Conservation (phyloP, 2,888 invertebrate species). For the Patella pellucida region DNA sequence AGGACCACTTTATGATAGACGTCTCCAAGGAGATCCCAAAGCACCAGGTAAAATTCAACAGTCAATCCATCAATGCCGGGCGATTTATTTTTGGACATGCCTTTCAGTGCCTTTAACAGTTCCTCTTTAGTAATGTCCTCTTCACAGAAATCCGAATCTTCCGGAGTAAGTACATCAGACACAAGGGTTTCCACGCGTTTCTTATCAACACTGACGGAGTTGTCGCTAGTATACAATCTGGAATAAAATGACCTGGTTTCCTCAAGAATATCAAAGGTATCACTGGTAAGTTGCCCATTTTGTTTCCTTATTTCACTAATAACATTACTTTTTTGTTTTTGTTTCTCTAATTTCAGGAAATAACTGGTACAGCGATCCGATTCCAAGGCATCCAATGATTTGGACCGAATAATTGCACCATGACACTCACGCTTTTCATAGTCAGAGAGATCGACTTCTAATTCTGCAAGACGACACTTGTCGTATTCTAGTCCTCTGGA, state of each 20-base stretch:
- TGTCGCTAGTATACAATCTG: constrained; percentile 11
- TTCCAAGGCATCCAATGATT: too few species aligned
- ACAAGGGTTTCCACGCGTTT: not conserved
- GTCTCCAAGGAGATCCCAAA: constrained; percentile 30
- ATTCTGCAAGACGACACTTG: too few species aligned
- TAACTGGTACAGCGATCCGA: constrained; percentile 3
- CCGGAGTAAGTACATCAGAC: not conserved
- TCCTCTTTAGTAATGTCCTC: constrained; percentile 16
- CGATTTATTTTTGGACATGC: constrained; percentile 32
- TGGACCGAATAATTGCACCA: too few species aligned
- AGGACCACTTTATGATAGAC: constrained; percentile 23
- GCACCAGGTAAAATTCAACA: constrained; percentile 37
- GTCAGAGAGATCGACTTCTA: too few species aligned
- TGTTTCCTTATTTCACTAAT: constrained; percentile 5
- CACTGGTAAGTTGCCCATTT: not conserved
- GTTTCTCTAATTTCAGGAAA: constrained; percentile 20
- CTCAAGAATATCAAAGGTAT: constrained; percentile 14
- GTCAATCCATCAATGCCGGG: constrained; percentile 41
- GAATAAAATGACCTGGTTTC: constrained; percentile 13
- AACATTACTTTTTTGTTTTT: constrained; percentile 14
- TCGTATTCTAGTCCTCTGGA: not conserved
- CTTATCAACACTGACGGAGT: constrained; percentile 6
- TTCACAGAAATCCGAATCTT: not conserved
- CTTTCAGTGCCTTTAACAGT: constrained; percentile 19
- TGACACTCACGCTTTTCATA: too few species aligned